phyloP scores from a whole-genome alignment of 2,797 vertebrate species.

The Eospalax fontanierii region DNA sequence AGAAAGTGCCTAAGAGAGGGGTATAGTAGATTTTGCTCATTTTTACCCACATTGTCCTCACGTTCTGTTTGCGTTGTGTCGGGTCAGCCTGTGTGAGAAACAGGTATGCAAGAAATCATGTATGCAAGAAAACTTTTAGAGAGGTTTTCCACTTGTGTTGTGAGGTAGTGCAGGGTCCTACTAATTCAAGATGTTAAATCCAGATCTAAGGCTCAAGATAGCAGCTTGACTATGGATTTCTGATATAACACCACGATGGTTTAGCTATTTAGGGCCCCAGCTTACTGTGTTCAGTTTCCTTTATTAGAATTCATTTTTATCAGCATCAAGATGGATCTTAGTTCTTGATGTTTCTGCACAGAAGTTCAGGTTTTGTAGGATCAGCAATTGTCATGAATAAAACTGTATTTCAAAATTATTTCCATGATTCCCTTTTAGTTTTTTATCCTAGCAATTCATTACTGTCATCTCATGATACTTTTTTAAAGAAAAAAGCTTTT shows the following conservation, averaged over 20 bases:
- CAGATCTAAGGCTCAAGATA: neutral
- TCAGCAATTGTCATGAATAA: neutral
- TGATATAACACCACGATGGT: fast-evolving
- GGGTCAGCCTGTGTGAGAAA: neutral
- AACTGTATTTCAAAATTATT: slow-evolving; percentile 12
- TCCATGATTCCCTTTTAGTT: neutral
- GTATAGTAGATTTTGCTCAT: neutral
- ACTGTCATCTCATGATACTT: neutral
- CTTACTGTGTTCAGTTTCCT: neutral
- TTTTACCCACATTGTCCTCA: neutral
- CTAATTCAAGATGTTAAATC: neutral
- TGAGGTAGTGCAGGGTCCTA: fast-evolving
- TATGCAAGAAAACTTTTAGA: neutral
- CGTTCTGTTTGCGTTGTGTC: neutral
- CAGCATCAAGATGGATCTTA: neutral
- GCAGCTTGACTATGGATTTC: neutral
- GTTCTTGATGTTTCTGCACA: neutral
- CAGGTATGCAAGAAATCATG: neutral
- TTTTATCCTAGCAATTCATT: neutral
- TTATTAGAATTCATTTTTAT: neutral
- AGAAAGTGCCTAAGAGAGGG: no score
- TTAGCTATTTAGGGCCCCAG: neutral
- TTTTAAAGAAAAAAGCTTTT: neutral
- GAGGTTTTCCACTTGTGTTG: neutral
- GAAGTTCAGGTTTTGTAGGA: neutral